A percentile compares a stretch with the other conserved stretches of the same genome.
Evolutionary conservation across 2,888 invertebrate genomes (phyloP).

Genomic region (Pemphredon lugubris): DNA sequence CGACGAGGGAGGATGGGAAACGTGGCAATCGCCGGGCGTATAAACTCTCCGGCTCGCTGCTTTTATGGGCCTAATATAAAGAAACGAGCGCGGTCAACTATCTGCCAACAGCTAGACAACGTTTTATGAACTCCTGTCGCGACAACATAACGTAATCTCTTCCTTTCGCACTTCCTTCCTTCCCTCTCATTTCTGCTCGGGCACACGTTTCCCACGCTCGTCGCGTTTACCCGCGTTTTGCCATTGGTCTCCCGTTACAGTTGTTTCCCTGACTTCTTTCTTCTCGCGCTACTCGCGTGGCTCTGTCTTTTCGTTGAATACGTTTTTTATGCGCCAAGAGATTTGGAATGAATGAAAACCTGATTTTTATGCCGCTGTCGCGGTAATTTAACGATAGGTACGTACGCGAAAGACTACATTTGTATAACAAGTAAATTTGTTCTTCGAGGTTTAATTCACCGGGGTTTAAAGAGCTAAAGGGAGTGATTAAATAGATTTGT

Average conservation of each 20-base stretch:
- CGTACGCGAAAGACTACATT: no score
- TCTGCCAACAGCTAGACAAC: conserved; percentile 72
- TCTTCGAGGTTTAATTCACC: no score
- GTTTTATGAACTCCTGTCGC: conserved; percentile 71
- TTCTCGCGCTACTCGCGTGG: no score
- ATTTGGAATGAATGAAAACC: no score
- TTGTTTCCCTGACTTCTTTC: background rate
- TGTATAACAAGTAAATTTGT: no score
- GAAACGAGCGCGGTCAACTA: conserved; percentile 71
- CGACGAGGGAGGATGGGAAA: conserved; percentile 46
- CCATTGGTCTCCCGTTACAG: background rate
- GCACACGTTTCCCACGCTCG: background rate
- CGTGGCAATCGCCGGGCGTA: conserved; percentile 68
- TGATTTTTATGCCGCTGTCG: no score
- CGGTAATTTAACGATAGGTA: no score
- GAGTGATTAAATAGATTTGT: no score
- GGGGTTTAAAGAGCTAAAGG: no score
- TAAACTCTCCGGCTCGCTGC: conserved; percentile 64
- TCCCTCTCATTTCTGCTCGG: conserved; percentile 2
- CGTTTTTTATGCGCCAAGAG: no score
- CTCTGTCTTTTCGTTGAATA: no score
- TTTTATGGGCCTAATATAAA: conserved; percentile 76
- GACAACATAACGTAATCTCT: conserved; percentile 69
- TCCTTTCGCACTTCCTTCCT: conserved; percentile 23
- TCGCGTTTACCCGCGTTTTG: background rate